These are phyloP conservation scores for Drymonia ruficornis DNA, from an alignment of 2,888 invertebrate genomes.

Conservation along the genomic window DNA sequence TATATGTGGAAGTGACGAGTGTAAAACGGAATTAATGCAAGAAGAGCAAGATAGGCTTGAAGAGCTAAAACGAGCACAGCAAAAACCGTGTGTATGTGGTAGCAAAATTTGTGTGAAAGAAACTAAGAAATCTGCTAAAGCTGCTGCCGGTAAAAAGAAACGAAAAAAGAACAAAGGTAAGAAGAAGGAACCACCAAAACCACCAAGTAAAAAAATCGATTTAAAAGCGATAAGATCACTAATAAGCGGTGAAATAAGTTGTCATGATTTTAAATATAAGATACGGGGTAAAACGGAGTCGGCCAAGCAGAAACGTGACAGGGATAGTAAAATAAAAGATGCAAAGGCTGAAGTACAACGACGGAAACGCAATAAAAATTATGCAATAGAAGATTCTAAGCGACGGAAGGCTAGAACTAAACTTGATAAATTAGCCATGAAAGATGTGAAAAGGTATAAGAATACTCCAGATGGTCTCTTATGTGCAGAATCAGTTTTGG, in stretches of 20 bases:
- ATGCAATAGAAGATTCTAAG: constrained; percentile 1
- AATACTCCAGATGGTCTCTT: background rate
- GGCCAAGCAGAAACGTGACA: background rate
- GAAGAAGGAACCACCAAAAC: constrained; percentile 12
- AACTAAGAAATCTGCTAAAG: background rate
- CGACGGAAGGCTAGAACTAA: background rate
- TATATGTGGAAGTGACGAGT: background rate
- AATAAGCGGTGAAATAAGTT: background rate
- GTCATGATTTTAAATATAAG: background rate
- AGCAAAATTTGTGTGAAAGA: background rate
- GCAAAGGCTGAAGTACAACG: background rate
- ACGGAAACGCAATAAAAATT: background rate
- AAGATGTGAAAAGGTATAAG: background rate
- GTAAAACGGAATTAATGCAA: background rate
- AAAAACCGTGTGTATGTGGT: constrained; percentile 16
- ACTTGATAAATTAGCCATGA: constrained; percentile 13
- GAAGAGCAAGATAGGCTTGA: background rate
- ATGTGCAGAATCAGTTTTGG: constrained; percentile 21
- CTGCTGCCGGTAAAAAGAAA: background rate
- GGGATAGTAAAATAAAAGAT: background rate
- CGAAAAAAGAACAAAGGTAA: constrained; percentile 9
- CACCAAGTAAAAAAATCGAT: background rate
- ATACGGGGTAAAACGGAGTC: constrained; percentile 8
- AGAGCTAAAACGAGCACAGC: background rate
- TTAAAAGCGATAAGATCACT: background rate